A percentile compares a stretch with the other conserved stretches of the same genome.
Conservation (phyloP, 1,140 invertebrate genomes). For the Brachionus plicatilis region DNA sequence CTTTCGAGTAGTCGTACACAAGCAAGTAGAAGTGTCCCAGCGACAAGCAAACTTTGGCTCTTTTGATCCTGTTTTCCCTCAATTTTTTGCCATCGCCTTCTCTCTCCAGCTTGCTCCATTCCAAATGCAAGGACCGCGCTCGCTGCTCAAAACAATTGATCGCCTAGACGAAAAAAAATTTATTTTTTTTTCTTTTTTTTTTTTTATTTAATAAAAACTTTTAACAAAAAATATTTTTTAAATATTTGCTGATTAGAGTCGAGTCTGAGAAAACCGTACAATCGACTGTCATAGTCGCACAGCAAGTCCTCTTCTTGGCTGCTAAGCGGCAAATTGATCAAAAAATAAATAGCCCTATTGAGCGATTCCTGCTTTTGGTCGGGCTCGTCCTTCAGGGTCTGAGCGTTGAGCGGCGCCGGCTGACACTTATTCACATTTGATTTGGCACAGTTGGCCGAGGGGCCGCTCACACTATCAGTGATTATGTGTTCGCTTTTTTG, state of each 20-base stretch:
- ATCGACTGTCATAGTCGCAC: slow-evolving; percentile 30
- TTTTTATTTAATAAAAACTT: background rate
- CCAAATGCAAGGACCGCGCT: background rate
- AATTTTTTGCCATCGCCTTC: background rate
- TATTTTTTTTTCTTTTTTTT: too few relatives aligned
- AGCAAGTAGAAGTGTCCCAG: slow-evolving; percentile 34
- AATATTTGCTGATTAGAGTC: slow-evolving; percentile 11
- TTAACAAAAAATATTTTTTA: slow-evolving; percentile 36
- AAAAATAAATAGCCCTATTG: background rate
- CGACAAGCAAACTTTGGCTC: background rate
- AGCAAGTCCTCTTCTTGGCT: background rate
- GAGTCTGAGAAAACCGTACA: slow-evolving; percentile 15
- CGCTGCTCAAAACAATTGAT: slow-evolving; percentile 2
- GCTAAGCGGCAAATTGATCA: slow-evolving; percentile 14
- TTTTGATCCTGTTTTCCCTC: background rate
- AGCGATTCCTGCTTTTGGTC: background rate
- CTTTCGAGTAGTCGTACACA: background rate
- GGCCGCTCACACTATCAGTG: background rate
- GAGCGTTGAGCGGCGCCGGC: background rate
- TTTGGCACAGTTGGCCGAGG: background rate
- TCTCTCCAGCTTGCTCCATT: background rate
- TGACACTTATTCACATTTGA: background rate
- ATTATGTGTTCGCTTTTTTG: background rate
- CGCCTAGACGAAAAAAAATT: background rate
- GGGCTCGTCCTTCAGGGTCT: background rate